Conservation (phyloP, 1,140 invertebrate species). For the Chlorops oryzae region DNA sequence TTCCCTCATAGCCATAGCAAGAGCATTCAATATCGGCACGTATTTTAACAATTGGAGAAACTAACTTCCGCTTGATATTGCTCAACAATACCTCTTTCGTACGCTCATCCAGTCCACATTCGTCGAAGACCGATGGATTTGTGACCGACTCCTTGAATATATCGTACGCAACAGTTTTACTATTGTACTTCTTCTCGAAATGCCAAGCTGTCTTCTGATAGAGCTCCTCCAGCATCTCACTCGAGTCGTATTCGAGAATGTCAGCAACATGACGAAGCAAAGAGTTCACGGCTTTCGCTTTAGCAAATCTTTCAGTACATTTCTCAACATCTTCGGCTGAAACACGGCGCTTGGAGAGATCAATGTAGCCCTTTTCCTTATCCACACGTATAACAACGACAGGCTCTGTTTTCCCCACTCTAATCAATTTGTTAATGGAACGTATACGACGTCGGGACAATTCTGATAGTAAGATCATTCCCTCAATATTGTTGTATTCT, state of each 20-base stretch:
- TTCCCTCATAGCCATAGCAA: constrained; percentile 97
- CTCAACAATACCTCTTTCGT: constrained; percentile 89
- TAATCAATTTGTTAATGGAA: constrained; percentile 98
- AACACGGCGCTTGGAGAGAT: constrained; percentile 97
- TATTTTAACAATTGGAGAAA: constrained; percentile 97
- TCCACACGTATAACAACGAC: constrained; percentile 99
- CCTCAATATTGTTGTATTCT: constrained; percentile 99
- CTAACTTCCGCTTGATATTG: constrained; percentile 94
- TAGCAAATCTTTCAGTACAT: constrained; percentile 97
- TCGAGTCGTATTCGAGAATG: constrained; percentile 81
- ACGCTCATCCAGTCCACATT: constrained; percentile 89
- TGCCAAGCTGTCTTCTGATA: constrained; percentile 98
- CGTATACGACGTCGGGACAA: constrained; percentile 96
- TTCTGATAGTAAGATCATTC: constrained; percentile 93
- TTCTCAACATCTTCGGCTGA: constrained; percentile 96
- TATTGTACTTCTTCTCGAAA: constrained; percentile 97
- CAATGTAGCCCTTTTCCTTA: constrained; percentile 99
- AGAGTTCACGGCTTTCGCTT: constrained; percentile 98
- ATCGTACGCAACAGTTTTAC: constrained; percentile 91
- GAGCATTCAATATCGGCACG: constrained; percentile 96
- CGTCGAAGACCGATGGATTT: constrained; percentile 88
- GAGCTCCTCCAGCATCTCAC: constrained; percentile 89
- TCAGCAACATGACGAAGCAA: constrained; percentile 96
- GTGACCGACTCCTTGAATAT: constrained; percentile 96
- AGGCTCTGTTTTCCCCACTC: constrained; percentile 97